Conservation (phyloP, 1,140 invertebrate species). For the Ooceraea biroi region DNA sequence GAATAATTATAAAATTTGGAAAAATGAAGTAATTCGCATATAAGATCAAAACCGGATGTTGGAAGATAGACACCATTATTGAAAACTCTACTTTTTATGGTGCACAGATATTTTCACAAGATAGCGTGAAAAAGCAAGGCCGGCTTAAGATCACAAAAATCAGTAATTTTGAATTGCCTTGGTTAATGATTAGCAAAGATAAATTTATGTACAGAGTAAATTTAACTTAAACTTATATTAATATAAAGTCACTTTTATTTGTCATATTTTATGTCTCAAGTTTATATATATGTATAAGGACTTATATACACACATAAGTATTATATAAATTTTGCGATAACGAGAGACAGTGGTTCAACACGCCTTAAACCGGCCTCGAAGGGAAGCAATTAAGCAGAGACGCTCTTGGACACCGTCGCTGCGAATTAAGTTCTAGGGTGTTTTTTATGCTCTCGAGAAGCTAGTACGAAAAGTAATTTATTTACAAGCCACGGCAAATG, state of each 20-base stretch:
- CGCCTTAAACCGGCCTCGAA: background rate
- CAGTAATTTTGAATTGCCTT: background rate
- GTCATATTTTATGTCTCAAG: background rate
- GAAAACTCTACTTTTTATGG: constrained; percentile 5
- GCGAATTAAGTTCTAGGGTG: constrained; percentile 52
- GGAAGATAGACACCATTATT: background rate
- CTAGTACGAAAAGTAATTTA: constrained; percentile 72
- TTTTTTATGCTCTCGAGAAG: constrained; percentile 11
- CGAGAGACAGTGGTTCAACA: background rate
- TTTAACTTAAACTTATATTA: background rate
- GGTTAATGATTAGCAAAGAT: background rate
- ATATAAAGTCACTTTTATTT: background rate
- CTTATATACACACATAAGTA: too few relatives aligned
- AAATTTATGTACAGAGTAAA: background rate
- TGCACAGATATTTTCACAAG: constrained; percentile 20
- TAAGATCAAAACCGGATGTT: background rate
- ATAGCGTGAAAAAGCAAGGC: background rate
- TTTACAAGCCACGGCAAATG: constrained; percentile 86
- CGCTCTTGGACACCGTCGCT: constrained; percentile 16
- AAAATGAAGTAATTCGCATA: background rate
- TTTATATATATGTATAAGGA: too few relatives aligned
- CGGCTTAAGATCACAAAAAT: background rate
- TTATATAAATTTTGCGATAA: background rate
- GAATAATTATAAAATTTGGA: constrained; percentile 25
- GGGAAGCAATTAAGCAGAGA: constrained; percentile 16